Conservation (phyloP, 2,113 vertebrate species). For the Labeo rohita region DNA sequence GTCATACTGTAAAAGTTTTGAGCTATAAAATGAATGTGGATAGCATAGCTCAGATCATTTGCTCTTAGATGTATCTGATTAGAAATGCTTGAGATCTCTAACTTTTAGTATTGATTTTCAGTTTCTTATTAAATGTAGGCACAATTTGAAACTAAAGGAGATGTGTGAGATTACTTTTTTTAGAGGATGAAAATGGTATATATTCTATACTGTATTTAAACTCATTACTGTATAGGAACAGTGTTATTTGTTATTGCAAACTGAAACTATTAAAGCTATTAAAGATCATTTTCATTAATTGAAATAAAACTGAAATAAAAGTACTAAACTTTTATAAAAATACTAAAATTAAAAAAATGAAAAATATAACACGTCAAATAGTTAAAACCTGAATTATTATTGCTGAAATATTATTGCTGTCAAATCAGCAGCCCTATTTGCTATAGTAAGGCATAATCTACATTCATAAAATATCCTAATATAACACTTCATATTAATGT, state of each 20-base stretch:
- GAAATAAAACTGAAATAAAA: too few species aligned
- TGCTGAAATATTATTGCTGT: not conserved
- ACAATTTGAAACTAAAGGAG: not conserved
- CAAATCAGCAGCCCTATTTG: not conserved
- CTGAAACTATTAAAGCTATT: too few species aligned
- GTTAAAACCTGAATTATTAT: too few species aligned
- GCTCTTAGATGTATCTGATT: not conserved
- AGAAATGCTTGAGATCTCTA: not conserved
- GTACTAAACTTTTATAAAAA: too few species aligned
- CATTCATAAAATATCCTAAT: not conserved
- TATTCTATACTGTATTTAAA: not conserved
- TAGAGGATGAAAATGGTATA: not conserved
- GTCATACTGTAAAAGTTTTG: not conserved
- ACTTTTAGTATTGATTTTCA: not conserved
- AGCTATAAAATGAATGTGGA: not conserved
- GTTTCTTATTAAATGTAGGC: not conserved
- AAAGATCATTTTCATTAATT: too few species aligned
- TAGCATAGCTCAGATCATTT: not conserved
- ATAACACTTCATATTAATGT: not conserved
- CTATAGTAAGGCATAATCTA: not conserved
- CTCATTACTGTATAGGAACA: not conserved
- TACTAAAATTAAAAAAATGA: too few species aligned
- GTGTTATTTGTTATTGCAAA: not conserved
- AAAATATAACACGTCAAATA: too few species aligned
- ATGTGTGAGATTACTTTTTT: not conserved